A percentile compares a stretch with the other conserved stretches of the same genome.
phyloP scores from a whole-genome alignment of 2,113 vertebrate species.

The Harpagus bidentatus region DNA sequence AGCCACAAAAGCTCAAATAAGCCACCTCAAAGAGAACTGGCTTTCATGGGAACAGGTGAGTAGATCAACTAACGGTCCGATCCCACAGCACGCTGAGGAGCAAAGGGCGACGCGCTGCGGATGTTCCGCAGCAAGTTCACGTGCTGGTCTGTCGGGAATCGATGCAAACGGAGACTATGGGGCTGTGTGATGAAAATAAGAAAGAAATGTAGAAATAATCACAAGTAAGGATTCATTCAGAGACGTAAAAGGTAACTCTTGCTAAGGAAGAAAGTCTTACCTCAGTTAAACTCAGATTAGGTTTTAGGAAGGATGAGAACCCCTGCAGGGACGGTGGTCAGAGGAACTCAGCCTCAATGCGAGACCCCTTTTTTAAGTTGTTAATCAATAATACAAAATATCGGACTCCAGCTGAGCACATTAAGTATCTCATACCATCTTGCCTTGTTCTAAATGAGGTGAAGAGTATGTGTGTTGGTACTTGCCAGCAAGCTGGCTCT shows the following conservation, averaged over 20 bases:
- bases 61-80: rapidly evolving
- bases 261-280: background rate
- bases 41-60: background rate
- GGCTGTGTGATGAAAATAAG: background rate
- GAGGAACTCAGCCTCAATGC: background rate
- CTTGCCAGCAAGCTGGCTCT: background rate
- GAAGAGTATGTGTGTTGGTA: background rate
- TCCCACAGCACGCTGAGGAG: rapidly evolving
- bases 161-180: rapidly evolving
- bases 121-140: rapidly evolving
- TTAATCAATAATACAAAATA: background rate
- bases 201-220: background rate
- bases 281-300: background rate
- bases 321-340: background rate
- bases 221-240: background rate
- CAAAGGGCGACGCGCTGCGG: rapidly evolving
- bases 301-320: background rate
- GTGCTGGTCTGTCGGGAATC: background rate
- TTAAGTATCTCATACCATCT: background rate
- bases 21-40: background rate
- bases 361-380: background rate
- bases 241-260: background rate
- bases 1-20: rapidly evolving
- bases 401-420: background rate
- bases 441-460: background rate